A percentile compares a stretch with the other conserved stretches of the same genome.
phyloP scores from a whole-genome alignment of 2,113 vertebrate species.

The Otis tarda region DNA sequence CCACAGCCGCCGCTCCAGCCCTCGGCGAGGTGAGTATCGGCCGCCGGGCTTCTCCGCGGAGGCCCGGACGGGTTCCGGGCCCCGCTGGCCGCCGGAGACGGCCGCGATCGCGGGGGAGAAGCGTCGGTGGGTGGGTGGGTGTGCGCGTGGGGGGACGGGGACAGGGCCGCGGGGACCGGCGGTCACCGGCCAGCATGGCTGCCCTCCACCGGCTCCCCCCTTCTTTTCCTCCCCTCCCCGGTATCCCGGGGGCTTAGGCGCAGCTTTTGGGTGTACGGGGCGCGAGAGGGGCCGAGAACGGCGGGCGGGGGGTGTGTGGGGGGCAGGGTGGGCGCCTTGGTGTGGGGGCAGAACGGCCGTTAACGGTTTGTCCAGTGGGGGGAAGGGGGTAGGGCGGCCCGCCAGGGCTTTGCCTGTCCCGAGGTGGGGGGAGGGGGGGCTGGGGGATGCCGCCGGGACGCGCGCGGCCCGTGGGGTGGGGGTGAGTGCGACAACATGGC shows the following conservation, averaged over 20 bases:
- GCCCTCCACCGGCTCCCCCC: background rate
- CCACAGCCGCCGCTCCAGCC: background rate
- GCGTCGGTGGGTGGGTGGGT: background rate
- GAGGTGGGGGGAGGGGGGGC: too few relatives aligned
- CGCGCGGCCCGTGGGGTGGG: too few relatives aligned
- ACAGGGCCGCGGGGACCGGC: background rate
- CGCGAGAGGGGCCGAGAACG: background rate
- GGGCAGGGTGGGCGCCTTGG: too few relatives aligned
- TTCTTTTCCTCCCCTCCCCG: background rate
- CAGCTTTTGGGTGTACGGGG: background rate
- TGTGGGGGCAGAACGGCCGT: too few relatives aligned
- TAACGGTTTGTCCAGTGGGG: too few relatives aligned
- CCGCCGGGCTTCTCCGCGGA: background rate
- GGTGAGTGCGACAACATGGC: background rate
- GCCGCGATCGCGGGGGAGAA: background rate
- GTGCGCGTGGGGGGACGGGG: background rate
- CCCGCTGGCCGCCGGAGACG: background rate
- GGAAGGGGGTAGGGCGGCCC: too few relatives aligned
- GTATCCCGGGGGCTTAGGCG: background rate
- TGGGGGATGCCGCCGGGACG: too few relatives aligned
- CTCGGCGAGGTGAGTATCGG: conserved; percentile 13
- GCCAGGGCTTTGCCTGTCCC: too few relatives aligned
- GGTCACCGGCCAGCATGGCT: background rate
- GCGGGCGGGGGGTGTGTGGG: too few relatives aligned
- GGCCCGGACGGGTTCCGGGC: background rate